Evolutionary conservation across 2,888 invertebrate species (phyloP).

Genomic region (Hydropsyche betteni): DNA sequence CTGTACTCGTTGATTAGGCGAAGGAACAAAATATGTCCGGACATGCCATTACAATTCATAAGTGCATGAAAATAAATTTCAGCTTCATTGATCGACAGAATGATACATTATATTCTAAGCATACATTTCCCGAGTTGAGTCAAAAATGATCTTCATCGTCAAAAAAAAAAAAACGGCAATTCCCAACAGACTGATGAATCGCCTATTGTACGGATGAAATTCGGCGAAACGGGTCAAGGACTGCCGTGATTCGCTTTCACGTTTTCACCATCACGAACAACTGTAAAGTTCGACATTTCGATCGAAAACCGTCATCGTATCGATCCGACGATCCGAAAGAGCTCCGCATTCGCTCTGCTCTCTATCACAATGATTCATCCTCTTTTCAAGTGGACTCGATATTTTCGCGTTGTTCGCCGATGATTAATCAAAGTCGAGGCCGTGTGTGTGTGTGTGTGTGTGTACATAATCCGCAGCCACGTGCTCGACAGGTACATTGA

Average conservation of each 20-base stretch:
- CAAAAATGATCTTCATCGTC: too few relatives aligned
- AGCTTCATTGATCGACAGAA: too few relatives aligned
- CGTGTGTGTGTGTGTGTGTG: neutral
- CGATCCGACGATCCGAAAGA: neutral
- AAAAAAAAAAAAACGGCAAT: too few relatives aligned
- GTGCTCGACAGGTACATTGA: neutral
- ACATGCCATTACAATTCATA: too few relatives aligned
- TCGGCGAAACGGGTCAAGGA: conserved; percentile 15
- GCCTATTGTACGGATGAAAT: neutral
- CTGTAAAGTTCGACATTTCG: neutral
- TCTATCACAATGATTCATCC: neutral
- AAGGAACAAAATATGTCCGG: too few relatives aligned
- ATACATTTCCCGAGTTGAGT: too few relatives aligned
- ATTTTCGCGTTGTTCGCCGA: conserved; percentile 12
- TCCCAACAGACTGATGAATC: too few relatives aligned
- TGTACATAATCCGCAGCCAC: neutral
- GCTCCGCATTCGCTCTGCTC: neutral
- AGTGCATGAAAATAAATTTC: too few relatives aligned
- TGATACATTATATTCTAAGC: too few relatives aligned
- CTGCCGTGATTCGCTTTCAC: neutral
- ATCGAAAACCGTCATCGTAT: neutral
- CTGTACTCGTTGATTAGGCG: too few relatives aligned
- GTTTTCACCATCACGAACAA: neutral
- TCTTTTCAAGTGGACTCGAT: conserved; percentile 2
- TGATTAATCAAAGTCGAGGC: conserved; percentile 1